A percentile compares a stretch with the other conserved stretches of the same genome.
Evolutionary conservation across 1,140 invertebrate species (phyloP).

Genomic region (Proctacanthus coquilletti): DNA sequence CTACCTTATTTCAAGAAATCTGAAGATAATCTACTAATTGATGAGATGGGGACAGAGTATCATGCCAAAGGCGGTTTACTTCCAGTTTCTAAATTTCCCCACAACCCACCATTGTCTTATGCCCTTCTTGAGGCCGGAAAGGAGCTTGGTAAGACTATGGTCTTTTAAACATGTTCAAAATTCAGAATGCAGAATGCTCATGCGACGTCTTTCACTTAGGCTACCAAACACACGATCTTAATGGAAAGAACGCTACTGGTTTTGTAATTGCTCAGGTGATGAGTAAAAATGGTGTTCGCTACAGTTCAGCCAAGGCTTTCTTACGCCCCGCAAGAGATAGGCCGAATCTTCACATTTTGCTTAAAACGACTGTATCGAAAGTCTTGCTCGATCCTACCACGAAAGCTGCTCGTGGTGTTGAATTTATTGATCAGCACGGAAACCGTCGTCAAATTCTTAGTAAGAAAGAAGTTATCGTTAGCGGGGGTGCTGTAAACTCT

Average conservation of each 20-base stretch:
- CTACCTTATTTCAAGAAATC: conserved; percentile 77
- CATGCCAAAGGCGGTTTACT: conserved; percentile 62
- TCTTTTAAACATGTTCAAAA: no score
- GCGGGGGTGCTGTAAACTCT: conserved; percentile 56
- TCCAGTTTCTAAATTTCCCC: conserved; percentile 68
- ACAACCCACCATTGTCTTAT: conserved; percentile 67
- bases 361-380: conserved; percentile 56
- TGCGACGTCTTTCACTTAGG: conserved; percentile 33
- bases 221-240: conserved; percentile 63
- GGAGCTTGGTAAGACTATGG: conserved; percentile 49
- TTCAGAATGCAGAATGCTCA: no score
- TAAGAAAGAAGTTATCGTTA: conserved; percentile 60
- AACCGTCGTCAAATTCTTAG: conserved; percentile 48
- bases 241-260: conserved; percentile 62
- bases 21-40: conserved; percentile 66
- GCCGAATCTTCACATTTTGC: conserved; percentile 57
- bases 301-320: conserved; percentile 68
- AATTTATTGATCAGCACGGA: conserved; percentile 37
- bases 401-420: conserved; percentile 37
- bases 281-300: conserved; percentile 69
- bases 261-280: conserved; percentile 78
- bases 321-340: conserved; percentile 57
- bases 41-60: conserved; percentile 56
- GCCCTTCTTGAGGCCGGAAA: conserved; percentile 70
- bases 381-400: conserved; percentile 45